These are phyloP conservation scores for Nemurella pictetii DNA, from an alignment of 2,888 invertebrate genomes.

Conservation along the genomic window DNA sequence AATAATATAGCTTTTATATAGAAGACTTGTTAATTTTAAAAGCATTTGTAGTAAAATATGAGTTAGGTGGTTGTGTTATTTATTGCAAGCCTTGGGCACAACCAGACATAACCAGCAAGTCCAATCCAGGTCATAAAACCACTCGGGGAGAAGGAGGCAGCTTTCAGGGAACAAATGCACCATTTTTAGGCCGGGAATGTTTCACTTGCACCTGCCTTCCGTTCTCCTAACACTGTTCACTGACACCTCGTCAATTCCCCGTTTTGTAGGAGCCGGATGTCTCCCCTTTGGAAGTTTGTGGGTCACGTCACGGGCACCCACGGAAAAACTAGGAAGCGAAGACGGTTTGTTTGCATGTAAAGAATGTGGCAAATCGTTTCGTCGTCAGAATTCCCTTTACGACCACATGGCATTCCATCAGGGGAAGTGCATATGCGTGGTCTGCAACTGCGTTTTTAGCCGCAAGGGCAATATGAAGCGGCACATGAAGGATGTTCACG, in stretches of 20 bases:
- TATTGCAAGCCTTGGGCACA: no score
- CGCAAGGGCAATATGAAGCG: slow-evolving; percentile 46
- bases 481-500: slow-evolving; percentile 37
- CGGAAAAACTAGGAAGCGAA: slow-evolving; percentile 42
- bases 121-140: no score
- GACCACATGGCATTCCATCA: slow-evolving; percentile 58
- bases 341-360: slow-evolving; percentile 45
- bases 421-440: slow-evolving; percentile 56
- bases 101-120: no score
- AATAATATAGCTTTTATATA: no score
- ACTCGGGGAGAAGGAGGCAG: no score
- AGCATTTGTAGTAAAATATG: no score
- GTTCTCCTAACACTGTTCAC: not conserved
- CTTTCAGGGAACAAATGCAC: no score
- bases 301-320: slow-evolving; percentile 3
- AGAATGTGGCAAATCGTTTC: slow-evolving; percentile 40
- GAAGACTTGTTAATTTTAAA: no score
- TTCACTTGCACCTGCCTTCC: not conserved
- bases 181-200: no score
- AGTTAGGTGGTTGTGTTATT: no score
- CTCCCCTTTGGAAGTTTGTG: slow-evolving; percentile 30
- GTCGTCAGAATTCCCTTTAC: slow-evolving; percentile 44
- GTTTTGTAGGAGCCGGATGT: slow-evolving; percentile 31
- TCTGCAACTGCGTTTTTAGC: slow-evolving; percentile 56
- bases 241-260: slow-evolving; percentile 18